Evolutionary conservation across 2,113 vertebrate species (phyloP).

Genomic region (Kobus ellipsiprymnus): DNA sequence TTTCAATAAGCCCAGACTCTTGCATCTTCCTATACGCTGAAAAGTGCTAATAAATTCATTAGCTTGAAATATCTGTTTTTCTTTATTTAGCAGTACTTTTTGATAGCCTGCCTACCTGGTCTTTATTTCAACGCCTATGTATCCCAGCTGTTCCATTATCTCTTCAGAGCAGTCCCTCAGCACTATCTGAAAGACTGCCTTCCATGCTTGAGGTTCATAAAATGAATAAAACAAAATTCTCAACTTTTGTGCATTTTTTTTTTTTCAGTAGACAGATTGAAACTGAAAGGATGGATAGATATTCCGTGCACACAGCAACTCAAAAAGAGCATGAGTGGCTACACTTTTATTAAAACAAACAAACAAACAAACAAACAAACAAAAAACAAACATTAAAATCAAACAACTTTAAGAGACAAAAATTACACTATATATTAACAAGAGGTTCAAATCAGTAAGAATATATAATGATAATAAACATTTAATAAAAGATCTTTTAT

Average conservation of each 20-base stretch:
- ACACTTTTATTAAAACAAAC: background rate
- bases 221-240: background rate
- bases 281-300: background rate
- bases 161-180: background rate
- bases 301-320: background rate
- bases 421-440: background rate
- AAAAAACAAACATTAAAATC: background rate
- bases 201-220: background rate
- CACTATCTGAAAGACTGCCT: background rate
- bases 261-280: background rate
- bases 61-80: background rate
- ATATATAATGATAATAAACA: background rate
- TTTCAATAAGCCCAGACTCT: background rate
- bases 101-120: background rate
- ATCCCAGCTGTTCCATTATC: background rate
- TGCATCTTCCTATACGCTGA: background rate
- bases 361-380: background rate
- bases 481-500: background rate
- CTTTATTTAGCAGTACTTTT: background rate
- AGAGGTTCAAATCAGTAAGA: background rate
- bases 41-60: background rate
- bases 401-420: background rate
- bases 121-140: background rate
- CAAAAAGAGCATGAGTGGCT: background rate
- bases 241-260: background rate